Base-by-base conservation (phyloP, 2,888 invertebrate genomes). In the Caenorhabditis sinica region DNA sequence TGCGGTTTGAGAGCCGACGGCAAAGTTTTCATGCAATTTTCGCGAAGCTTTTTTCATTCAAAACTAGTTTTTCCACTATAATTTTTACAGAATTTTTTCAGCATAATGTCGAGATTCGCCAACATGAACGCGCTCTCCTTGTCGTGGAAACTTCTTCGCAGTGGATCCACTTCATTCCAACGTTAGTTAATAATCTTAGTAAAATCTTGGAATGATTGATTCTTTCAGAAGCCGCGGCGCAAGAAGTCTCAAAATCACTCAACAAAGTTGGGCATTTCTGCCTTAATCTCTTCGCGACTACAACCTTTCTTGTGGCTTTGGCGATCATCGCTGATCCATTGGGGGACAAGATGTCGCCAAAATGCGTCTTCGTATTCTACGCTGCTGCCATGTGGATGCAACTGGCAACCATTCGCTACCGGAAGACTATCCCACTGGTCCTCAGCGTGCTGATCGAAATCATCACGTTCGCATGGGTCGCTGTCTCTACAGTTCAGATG, bases 181-280 rank as follows among this genome's bases (percentile, higher is more conserved):
- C 23, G 82, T 82, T 15, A 69, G 74, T 68, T 6, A 36, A 45
- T 30, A n/a, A 20, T 63, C 43, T 43, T 45, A 13, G 28, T 53
- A 4, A 58, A 43, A 43, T 28, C n/a, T 2, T 11, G 17, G 13
- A 23, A n/a, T 9, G 11, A 20, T 8, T 4, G 17, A 8, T 11
- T 53, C 17, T 75, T 82, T 23, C 43, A 82, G 82, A 51, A 28
- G 43, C 63, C 23, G 51, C 71, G 2, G 40, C 53, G 5, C 72
- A 72, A 2, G 82, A 82, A 9, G 63, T 49, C 17, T 66, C 60
- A 2, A 77, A 56, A 43, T 23, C 30, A 33, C 72, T 82, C 51
- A 82, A 82, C 82, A 71, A 30, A 58, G 60, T 82, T 45, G 72
- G 66, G 25, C 76, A 76, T 20, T 72, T 71, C 53, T 82, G 82